Conservation (phyloP, 1,140 invertebrate genomes). For the Cherax destructor region DNA sequence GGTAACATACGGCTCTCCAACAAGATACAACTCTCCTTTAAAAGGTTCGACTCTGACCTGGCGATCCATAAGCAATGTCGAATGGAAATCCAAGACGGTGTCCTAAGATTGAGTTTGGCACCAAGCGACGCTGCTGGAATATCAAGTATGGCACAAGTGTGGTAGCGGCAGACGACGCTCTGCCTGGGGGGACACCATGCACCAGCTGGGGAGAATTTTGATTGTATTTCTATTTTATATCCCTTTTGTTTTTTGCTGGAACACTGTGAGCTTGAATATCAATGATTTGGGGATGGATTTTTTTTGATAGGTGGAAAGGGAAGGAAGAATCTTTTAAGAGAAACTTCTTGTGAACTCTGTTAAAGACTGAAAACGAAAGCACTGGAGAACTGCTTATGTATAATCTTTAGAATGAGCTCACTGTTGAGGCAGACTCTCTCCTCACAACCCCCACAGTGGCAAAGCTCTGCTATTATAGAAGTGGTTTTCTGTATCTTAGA, state of each 20-base stretch:
- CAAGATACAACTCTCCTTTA: constrained; percentile 62
- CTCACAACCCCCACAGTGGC: too few species aligned
- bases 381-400: too few species aligned
- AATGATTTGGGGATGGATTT: not conserved
- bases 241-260: not conserved
- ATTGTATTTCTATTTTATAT: constrained; percentile 9
- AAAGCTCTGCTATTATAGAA: too few species aligned
- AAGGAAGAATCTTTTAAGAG: too few species aligned
- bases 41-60: constrained; percentile 62
- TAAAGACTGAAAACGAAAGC: too few species aligned
- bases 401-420: too few species aligned
- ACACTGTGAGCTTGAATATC: not conserved
- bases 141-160: constrained; percentile 6
- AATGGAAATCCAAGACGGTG: constrained; percentile 64
- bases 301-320: not conserved
- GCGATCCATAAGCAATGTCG: constrained; percentile 65
- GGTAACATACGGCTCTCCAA: constrained; percentile 29
- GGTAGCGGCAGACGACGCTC: too few species aligned
- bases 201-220: constrained; percentile 10
- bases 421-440: too few species aligned
- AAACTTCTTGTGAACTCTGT: too few species aligned
- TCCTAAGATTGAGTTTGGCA: constrained; percentile 65
- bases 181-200: too few species aligned
- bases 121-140: constrained; percentile 38
- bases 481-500: too few species aligned